Evolutionary conservation across 2,888 invertebrate species (phyloP), one percentile per base, ranked within the genome.

Genomic region (Antheraea assamensis): DNA sequence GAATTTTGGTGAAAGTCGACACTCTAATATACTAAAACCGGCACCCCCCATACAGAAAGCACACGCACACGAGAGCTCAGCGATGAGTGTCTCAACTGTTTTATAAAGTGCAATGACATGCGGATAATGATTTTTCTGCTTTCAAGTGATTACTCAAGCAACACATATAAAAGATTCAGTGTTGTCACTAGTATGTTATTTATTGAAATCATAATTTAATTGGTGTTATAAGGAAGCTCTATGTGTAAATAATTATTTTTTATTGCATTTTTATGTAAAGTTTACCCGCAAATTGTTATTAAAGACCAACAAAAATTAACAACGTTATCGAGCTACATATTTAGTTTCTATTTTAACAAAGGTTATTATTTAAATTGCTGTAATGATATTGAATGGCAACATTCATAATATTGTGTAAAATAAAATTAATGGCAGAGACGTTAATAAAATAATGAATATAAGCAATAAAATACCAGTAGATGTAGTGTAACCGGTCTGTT

Each of bases 391-490:
- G 55, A 24, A n/a, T n/a, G 55, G 10, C 10, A n/a, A 55, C n/a
- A 55, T 55, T 55, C 5, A 55, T 55, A 24, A 55, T 24, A 55
- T 21, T 3, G 15, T 55, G 21, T 55, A 55, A n/a, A 3, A n/a
- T 55, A 55, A 55, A 55, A 55, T n/a, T 55, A 55, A 55, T 55
- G n/a, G n/a, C n/a, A 55, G n/a, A 55, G n/a, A n/a, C n/a, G 55
- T 55, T 55, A 55, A 55, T 55, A 55, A 8, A n/a, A n/a, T 55
- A 24, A 55, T 55, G 21, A 55, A 55, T 55, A 55, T 21, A n/a
- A n/a, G 21, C n/a, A 55, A 55, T 55, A 24, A 55, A 5, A 55
- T 21, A n/a, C 24, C 55, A 55, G 55, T 24, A 55, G 21, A 55
- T 55, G 5, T 55, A 55, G 55, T 55, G 21, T 55, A 55, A 21